These are phyloP conservation scores for Bellardia bayeri DNA, from an alignment of 2,888 invertebrate genomes.

Conservation along the genomic window DNA sequence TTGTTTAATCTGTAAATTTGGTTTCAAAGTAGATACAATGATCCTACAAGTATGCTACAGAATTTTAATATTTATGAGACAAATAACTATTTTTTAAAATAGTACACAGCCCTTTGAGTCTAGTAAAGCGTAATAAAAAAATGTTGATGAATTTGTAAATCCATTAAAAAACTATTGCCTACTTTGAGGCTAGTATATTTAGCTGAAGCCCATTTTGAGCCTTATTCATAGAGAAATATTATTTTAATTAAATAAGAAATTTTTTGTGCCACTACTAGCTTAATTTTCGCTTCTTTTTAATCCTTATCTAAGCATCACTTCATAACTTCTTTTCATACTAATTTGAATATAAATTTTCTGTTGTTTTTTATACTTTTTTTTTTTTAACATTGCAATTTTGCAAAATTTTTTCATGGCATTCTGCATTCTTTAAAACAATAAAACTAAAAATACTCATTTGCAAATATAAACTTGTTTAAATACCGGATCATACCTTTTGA, in stretches of 20 bases:
- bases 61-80: no score
- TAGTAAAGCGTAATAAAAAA: background rate
- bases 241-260: no score
- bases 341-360: constrained; percentile 55
- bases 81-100: background rate
- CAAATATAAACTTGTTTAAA: constrained; percentile 22
- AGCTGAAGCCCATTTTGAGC: no score
- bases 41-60: background rate
- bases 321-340: constrained; percentile 58
- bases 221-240: no score
- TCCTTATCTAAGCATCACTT: background rate
- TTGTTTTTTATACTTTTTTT: constrained; percentile 50
- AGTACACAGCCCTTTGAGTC: background rate
- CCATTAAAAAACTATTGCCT: constrained; percentile 10
- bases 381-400: constrained; percentile 18
- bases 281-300: background rate
- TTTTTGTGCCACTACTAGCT: no score
- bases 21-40: no score
- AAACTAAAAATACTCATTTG: background rate
- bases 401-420: constrained; percentile 61
- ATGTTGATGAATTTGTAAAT: background rate
- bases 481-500: constrained; percentile 55
- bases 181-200: background rate
- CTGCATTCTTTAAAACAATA: constrained; percentile 29
- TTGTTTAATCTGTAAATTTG: no score